phyloP scores from a whole-genome alignment of 2,797 vertebrate species.

The Phrynocephalus vlangalii region DNA sequence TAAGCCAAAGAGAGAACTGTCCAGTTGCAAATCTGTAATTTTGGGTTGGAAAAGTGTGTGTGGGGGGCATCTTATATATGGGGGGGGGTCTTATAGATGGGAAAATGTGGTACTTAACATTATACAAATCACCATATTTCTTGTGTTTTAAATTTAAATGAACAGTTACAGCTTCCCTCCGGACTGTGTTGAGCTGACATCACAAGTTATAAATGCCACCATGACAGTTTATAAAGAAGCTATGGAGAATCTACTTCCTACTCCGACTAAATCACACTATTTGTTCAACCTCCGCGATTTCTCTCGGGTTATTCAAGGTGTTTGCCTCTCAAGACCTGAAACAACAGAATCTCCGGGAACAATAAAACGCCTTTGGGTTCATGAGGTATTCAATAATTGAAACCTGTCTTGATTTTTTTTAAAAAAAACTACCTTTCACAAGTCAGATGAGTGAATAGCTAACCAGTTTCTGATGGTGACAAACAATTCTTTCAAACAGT shows the following conservation, averaged over 20 bases:
- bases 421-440: background rate
- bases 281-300: slow-evolving; percentile 93
- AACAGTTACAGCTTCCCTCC: slow-evolving; percentile 86
- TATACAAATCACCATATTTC: slow-evolving; percentile 28
- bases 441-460: background rate
- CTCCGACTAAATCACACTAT: slow-evolving; percentile 93
- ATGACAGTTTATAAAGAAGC: slow-evolving; percentile 88
- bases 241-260: slow-evolving; percentile 89
- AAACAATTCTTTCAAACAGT: background rate
- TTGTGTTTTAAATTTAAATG: slow-evolving; percentile 45
- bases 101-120: slow-evolving; percentile 6
- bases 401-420: background rate
- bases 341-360: slow-evolving; percentile 79
- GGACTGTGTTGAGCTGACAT: slow-evolving; percentile 81
- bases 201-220: slow-evolving; percentile 84
- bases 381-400: slow-evolving; percentile 82
- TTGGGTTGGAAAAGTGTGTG: no score
- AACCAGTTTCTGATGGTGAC: background rate
- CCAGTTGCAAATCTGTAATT: no score
- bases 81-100: no score
- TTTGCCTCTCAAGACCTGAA: slow-evolving; percentile 89
- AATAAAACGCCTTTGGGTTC: slow-evolving; percentile 92
- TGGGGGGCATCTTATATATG: no score
- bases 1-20: no score
- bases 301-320: slow-evolving; percentile 91